phyloP scores from a whole-genome alignment of 1,140 invertebrate genomes.

The Drosophila nigromelanica region DNA sequence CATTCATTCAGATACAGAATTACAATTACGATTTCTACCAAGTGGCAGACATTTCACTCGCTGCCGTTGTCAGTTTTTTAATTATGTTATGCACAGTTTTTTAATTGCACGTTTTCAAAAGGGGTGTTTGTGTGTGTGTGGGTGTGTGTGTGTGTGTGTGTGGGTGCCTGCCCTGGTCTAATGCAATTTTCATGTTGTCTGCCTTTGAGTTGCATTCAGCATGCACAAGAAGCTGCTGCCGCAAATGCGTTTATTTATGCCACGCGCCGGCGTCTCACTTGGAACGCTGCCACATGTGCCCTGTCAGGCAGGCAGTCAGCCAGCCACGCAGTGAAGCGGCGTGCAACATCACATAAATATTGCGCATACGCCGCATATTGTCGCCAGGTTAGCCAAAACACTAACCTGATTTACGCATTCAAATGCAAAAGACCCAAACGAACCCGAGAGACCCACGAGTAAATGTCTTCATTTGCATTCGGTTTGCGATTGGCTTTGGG shows the following conservation, averaged over 20 bases:
- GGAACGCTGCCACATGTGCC: slow-evolving; percentile 72
- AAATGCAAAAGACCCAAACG: slow-evolving; percentile 42
- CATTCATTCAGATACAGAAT: slow-evolving; percentile 2
- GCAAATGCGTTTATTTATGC: slow-evolving; percentile 74
- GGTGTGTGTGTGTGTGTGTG: background rate
- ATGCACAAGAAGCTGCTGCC: slow-evolving; percentile 40
- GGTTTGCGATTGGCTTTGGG: slow-evolving; percentile 2
- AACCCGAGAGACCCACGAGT: slow-evolving; percentile 21
- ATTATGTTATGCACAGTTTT: slow-evolving; percentile 67
- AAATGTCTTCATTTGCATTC: slow-evolving; percentile 36
- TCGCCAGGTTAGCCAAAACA: slow-evolving; percentile 39
- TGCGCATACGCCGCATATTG: slow-evolving; percentile 62
- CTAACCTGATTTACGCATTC: slow-evolving; percentile 69
- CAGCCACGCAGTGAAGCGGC: background rate
- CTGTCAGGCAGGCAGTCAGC: slow-evolving; percentile 7
- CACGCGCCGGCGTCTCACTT: slow-evolving; percentile 53
- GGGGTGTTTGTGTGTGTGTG: background rate
- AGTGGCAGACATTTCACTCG: slow-evolving; percentile 26
- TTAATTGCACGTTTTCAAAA: slow-evolving; percentile 56
- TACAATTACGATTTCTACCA: background rate
- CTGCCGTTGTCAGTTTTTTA: slow-evolving; percentile 36
- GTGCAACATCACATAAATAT: slow-evolving; percentile 61
- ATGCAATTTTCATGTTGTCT: slow-evolving; percentile 70
- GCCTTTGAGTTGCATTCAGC: slow-evolving; percentile 27
- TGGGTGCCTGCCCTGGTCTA: slow-evolving; percentile 40